These are phyloP conservation scores for Brachylomia viminalis DNA, from an alignment of 2,888 invertebrate species.

Conservation along the genomic window DNA sequence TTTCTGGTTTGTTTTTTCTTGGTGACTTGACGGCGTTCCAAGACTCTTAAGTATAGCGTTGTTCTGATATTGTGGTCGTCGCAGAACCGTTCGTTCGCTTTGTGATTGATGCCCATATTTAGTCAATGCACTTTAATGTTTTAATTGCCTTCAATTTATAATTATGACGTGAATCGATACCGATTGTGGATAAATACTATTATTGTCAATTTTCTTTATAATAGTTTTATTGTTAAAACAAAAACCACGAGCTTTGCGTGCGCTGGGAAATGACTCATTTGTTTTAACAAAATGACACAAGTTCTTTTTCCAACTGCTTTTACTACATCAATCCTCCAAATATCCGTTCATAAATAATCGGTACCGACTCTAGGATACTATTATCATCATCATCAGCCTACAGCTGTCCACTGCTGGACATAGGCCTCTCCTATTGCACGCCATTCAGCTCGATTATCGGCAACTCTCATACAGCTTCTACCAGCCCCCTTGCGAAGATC, in stretches of 20 bases:
- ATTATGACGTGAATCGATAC: neutral
- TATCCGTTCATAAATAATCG: neutral
- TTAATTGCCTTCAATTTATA: conserved; percentile 19
- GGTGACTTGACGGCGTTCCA: conserved; percentile 6
- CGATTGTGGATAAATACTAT: conserved; percentile 2
- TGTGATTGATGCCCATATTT: conserved; percentile 21
- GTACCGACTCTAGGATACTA: neutral
- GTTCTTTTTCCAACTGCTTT: neutral
- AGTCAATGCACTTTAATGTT: conserved; percentile 13
- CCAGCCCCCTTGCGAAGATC: neutral
- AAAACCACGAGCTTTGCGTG: neutral
- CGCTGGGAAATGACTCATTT: neutral
- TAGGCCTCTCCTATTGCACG: neutral
- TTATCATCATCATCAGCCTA: neutral
- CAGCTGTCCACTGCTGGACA: neutral
- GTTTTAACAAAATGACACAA: neutral
- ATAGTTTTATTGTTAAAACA: neutral
- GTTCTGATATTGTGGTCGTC: conserved; percentile 1
- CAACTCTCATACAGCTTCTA: neutral
- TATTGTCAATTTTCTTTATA: neutral
- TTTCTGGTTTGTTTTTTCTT: too few relatives aligned
- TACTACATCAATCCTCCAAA: neutral
- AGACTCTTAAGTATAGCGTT: neutral
- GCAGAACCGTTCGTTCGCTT: neutral
- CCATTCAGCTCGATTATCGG: neutral